A percentile compares a stretch with the other conserved stretches of the same genome.
phyloP scores from a whole-genome alignment of 2,797 vertebrate species.

The Ibycter americanus region DNA sequence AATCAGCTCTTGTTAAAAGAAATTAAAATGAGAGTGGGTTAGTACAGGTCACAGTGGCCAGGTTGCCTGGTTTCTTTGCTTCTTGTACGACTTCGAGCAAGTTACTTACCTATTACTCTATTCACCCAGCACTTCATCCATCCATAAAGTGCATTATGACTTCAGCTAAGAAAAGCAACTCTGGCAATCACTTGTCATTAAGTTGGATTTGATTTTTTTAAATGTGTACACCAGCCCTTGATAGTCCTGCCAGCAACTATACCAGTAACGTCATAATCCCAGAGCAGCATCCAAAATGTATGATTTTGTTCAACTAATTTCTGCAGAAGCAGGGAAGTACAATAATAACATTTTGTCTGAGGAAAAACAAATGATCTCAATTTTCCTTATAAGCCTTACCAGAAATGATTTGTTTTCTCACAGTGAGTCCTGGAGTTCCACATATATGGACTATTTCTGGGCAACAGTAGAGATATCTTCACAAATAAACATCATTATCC shows the following conservation, averaged over 20 bases:
- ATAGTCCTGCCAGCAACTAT: neutral
- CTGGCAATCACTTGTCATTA: neutral
- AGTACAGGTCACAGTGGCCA: neutral
- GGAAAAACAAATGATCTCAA: neutral
- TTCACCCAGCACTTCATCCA: neutral
- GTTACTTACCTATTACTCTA: neutral
- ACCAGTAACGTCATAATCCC: neutral
- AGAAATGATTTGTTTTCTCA: conserved; percentile 16
- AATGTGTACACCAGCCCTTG: neutral
- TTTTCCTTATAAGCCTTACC: neutral
- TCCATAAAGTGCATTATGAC: neutral
- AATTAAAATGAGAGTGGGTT: neutral
- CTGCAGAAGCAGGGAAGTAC: neutral
- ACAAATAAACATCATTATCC: neutral
- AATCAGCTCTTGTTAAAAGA: neutral
- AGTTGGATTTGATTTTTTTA: neutral
- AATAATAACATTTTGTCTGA: neutral
- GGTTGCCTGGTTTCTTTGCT: neutral
- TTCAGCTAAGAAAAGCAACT: neutral
- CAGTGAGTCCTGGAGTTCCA: neutral
- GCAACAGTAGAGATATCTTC: neutral
- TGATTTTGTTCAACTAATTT: neutral
- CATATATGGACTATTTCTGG: conserved; percentile 8
- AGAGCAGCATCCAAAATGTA: neutral
- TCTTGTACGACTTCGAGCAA: neutral